These are phyloP conservation scores for Diplogasteroides magnus DNA, from an alignment of 1,140 invertebrate species.

Conservation along the genomic window DNA sequence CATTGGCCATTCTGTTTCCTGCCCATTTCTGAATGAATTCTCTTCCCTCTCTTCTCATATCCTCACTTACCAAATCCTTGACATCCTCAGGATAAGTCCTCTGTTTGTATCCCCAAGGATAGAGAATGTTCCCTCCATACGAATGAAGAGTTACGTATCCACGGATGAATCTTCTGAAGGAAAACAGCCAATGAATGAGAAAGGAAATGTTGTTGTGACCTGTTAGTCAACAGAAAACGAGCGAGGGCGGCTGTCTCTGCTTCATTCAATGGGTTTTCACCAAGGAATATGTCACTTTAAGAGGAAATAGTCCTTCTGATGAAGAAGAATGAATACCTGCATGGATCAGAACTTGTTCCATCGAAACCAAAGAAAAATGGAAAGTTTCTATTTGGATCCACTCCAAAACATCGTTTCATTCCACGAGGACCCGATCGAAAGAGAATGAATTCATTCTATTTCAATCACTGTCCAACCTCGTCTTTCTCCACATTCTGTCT, in stretches of 20 bases:
- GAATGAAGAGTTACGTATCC: slow-evolving; percentile 47
- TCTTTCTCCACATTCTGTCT: slow-evolving; percentile 58
- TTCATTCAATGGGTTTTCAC: slow-evolving; percentile 36
- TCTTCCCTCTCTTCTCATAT: neutral
- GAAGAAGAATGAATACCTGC: slow-evolving; percentile 16
- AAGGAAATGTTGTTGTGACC: too few relatives aligned
- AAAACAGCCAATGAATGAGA: too few relatives aligned
- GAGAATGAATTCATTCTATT: neutral
- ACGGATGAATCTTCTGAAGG: slow-evolving; percentile 26
- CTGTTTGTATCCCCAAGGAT: slow-evolving; percentile 58
- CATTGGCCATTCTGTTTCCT: slow-evolving; percentile 34
- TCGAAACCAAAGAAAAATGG: slow-evolving; percentile 55
- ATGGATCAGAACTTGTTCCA: slow-evolving; percentile 35
- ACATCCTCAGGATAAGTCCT: slow-evolving; percentile 50
- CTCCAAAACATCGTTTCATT: slow-evolving; percentile 48
- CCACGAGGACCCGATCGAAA: neutral
- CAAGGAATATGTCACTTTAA: slow-evolving; percentile 42
- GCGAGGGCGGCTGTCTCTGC: slow-evolving; percentile 34
- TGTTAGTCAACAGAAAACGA: too few relatives aligned
- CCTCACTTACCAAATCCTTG: slow-evolving; percentile 50
- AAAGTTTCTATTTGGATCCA: slow-evolving; percentile 59
- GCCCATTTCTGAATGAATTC: slow-evolving; percentile 26
- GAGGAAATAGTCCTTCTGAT: neutral
- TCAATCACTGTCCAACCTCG: slow-evolving; percentile 39
- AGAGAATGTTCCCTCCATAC: slow-evolving; percentile 56